Evolutionary conservation across 2,888 invertebrate species (phyloP).

Genomic region (Neoitamus cyanurus): DNA sequence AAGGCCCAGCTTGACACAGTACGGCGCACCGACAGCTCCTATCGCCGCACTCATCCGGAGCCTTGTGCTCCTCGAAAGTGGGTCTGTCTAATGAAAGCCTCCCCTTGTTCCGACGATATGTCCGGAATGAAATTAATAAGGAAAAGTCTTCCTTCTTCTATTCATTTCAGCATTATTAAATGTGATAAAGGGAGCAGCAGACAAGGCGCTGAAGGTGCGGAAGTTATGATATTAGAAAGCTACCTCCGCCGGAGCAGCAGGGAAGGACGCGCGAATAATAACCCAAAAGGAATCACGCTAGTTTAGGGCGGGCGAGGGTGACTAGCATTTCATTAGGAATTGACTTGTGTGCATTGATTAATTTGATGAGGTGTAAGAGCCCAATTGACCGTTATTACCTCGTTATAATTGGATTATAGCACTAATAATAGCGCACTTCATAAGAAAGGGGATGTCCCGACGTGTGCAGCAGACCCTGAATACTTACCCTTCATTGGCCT

Average conservation of each 20-base stretch:
- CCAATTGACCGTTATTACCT: background rate
- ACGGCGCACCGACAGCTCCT: background rate
- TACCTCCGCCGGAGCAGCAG: background rate
- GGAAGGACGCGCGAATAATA: background rate
- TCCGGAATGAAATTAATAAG: slow-evolving; percentile 51
- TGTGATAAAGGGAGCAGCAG: slow-evolving; percentile 26
- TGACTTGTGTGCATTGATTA: slow-evolving; percentile 37
- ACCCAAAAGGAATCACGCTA: slow-evolving; percentile 22
- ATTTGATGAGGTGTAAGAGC: slow-evolving; percentile 28
- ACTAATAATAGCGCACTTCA: background rate
- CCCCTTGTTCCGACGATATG: slow-evolving; percentile 48
- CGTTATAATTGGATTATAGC: slow-evolving; percentile 1
- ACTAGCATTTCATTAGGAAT: slow-evolving; percentile 21
- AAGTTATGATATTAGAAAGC: slow-evolving; percentile 24
- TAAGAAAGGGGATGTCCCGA: background rate
- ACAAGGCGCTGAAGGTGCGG: slow-evolving; percentile 16
- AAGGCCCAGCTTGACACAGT: background rate
- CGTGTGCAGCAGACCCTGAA: background rate
- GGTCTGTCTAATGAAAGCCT: slow-evolving; percentile 22
- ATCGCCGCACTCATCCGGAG: background rate
- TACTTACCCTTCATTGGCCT: background rate
- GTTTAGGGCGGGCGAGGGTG: background rate
- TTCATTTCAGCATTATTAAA: slow-evolving; percentile 18
- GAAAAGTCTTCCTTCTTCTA: slow-evolving; percentile 26
- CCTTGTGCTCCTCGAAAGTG: background rate